Evolutionary conservation across 2,888 invertebrate species (phyloP), one percentile per base, ranked within the genome.

Genomic region (Cephus pulcher): DNA sequence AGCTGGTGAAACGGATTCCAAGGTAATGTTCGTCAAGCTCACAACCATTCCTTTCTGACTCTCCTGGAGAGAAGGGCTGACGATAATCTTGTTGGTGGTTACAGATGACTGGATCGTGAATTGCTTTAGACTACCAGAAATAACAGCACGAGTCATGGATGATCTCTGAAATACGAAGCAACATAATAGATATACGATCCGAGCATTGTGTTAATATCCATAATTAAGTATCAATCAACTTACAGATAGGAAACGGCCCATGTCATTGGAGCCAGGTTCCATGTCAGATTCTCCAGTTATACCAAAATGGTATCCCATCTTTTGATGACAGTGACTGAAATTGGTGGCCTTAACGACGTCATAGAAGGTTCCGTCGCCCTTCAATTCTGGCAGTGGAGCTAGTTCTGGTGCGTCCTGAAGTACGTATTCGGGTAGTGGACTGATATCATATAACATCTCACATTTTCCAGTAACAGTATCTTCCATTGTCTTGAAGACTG

Each of bases 381-480:
- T 83, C 9, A 94, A 91, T 35, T 94, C 91, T 3, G 92, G 91
- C 75, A 92, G 81, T 11, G 93, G 93, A 69, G 92, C 93, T 83
- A 94, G 92, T 82, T 93, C 91, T 0, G 94, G 94, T 23, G 93
- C 87, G 78, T 92, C 92, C 76, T 94, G 92, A 73, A 94, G 90
- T 88, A 93, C 91, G 87, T 93, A 93, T 37, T 94, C 91, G 9
- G 94, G 92, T 75, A 95, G 91, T 12, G 94, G 94, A 23, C 93
- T 93, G 73, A 96, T 93, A 74, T 95, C 93, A 90, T 96, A 96
- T 23, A 94, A 87, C 86, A 90, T 88, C 81, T 95, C 95, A 84
- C 95, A 95, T 89, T 94, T 93, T 75, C 96, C 96, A 75, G 94
- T 94, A 34, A 96, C 94, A 69, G 95, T 94, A 83, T 94, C 93